Evolutionary conservation across 2,888 invertebrate genomes (phyloP).

Genomic region (Anthrax anthrax): DNA sequence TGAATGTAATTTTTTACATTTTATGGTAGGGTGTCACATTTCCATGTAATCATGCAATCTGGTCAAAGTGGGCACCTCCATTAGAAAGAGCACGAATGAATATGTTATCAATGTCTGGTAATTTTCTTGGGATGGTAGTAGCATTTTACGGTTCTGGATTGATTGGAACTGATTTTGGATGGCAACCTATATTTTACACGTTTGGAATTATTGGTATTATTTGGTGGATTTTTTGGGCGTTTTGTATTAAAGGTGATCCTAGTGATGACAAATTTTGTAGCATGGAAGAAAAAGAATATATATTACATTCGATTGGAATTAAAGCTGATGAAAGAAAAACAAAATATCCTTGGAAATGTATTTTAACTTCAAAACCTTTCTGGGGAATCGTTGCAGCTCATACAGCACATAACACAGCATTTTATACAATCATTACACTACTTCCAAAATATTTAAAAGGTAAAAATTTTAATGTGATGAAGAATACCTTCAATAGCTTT

Average conservation of each 20-base stretch:
- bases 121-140: neutral
- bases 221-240: neutral
- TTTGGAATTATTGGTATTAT: neutral
- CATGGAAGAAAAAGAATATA: neutral
- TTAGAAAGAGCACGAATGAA: slow-evolving; percentile 5
- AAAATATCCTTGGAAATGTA: neutral
- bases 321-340: neutral
- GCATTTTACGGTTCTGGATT: slow-evolving; percentile 1
- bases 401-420: neutral
- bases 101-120: slow-evolving; percentile 2
- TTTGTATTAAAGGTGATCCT: neutral
- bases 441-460: neutral
- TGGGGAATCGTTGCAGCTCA: neutral
- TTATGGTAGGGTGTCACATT: slow-evolving; percentile 3
- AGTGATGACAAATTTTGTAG: neutral
- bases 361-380: neutral
- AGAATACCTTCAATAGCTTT: neutral
- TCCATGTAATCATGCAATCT: slow-evolving; percentile 4
- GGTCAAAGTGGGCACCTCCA: slow-evolving; percentile 6
- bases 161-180: slow-evolving; percentile 1
- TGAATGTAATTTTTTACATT: no score
- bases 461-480: neutral
- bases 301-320: neutral
- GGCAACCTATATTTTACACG: slow-evolving; percentile 4
- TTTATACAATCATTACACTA: neutral